Evolutionary conservation across 2,797 vertebrate genomes (phyloP).

Genomic region (Manis pentadactyla): DNA sequence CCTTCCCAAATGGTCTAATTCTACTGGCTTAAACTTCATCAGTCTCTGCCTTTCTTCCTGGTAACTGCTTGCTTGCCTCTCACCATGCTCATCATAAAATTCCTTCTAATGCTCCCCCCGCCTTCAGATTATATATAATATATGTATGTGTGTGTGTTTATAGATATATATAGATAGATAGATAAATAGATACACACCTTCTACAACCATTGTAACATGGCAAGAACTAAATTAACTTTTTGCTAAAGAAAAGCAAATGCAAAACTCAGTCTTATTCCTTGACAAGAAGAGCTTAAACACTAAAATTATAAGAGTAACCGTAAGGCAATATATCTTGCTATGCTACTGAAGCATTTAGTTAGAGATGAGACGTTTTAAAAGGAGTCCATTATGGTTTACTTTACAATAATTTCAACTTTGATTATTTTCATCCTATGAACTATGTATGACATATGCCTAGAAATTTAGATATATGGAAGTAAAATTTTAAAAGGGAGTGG

Average conservation of each 20-base stretch:
- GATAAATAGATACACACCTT: too few relatives aligned
- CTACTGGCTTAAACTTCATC: neutral
- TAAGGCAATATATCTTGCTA: neutral
- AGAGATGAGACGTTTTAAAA: neutral
- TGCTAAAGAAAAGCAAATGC: neutral
- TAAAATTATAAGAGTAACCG: constrained; percentile 17
- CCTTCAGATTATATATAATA: neutral
- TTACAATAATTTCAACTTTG: constrained; percentile 10
- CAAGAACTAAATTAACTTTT: constrained; percentile 30
- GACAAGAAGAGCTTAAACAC: constrained; percentile 29
- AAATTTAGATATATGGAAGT: neutral
- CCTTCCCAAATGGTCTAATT: neutral
- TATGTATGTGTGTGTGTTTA: too few relatives aligned
- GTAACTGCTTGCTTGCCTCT: neutral
- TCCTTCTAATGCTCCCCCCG: neutral
- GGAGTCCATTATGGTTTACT: neutral
- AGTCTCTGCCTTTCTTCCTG: neutral
- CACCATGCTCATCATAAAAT: neutral
- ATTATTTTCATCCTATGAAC: neutral
- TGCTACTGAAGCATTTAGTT: neutral
- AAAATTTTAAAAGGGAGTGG: neutral
- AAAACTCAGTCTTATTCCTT: neutral
- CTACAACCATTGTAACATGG: neutral
- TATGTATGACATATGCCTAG: neutral
- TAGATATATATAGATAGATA: too few relatives aligned